Base-by-base conservation (phyloP, 2,888 invertebrate species). In the Luperina nickerlii region DNA sequence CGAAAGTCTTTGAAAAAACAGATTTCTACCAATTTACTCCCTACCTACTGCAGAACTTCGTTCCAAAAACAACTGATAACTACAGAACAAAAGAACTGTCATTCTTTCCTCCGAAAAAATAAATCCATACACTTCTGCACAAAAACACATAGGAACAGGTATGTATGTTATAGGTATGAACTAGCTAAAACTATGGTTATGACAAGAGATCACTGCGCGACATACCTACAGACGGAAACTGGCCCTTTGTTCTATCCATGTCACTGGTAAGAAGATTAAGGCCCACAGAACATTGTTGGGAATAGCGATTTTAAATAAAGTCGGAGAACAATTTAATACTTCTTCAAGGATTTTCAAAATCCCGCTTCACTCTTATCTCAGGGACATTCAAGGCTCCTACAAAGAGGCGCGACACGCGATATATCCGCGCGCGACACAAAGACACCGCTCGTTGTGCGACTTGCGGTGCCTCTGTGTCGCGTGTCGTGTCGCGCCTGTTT, bases 241-340 rank as follows among this genome's bases (percentile, higher is more conserved):
- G 72, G 45, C 51, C 75, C 83, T 87, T 87, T 89, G 81, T 87
- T 78, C 71, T 71, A 70, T 79, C 66, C 71, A 45, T 81, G 82
- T 85, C 83, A 75, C 76, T 68, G n/a, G 51, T 76, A 78, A 79
- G 81, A 76, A 78, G 80, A 87, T 84, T 88, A 88, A 89, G 73
- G 67, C 73, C 15, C 0, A 13, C 1, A 11, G 9, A 45, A 76
- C n/a, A 63, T 38, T 79, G 42, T n/a, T 48, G 38, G 2, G 9
- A 38, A n/a, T 0, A 62, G 89, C 89, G 87, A 75, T 38, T 70
- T 45, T 1, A 7, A 42, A 24, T 51, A 6, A 27, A 48, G 2
- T 32, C 13, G 8, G 18, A 18, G 18, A 32, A 63, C 18, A 60
- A 13, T n/a, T 13, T n/a, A 13, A n/a, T 1, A 24, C 57, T 24